Conservation (phyloP, 2,113 vertebrate genomes). For the Dipodomys stephensi region DNA sequence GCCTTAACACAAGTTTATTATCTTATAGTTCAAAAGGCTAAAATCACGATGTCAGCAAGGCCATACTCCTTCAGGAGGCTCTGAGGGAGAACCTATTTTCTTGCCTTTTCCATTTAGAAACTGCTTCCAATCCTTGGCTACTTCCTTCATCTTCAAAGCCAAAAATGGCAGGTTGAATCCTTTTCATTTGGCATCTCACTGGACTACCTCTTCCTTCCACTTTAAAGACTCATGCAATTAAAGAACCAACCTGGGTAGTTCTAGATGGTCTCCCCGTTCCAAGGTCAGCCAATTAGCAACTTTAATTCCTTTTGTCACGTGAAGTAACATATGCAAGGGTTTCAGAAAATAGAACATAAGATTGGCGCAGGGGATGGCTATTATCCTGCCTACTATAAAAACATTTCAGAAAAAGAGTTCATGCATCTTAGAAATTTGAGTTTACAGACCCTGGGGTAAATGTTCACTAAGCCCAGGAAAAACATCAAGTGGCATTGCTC, state of each 20-base stretch:
- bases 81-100: neutral
- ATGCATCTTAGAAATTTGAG: constrained; percentile 75
- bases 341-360: neutral
- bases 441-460: neutral
- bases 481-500: constrained; percentile 30
- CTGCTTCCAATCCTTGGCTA: neutral
- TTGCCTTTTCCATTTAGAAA: neutral
- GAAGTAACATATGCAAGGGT: neutral
- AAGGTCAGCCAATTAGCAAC: neutral
- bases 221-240: neutral
- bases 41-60: neutral
- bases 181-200: neutral
- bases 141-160: constrained; percentile 4
- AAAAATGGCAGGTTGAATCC: neutral
- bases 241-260: neutral
- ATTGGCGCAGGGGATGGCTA: neutral
- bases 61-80: neutral
- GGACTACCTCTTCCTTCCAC: neutral
- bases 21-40: constrained; percentile 1
- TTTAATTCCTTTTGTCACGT: neutral
- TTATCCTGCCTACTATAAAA: neutral
- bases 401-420: constrained; percentile 64
- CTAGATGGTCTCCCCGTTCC: neutral
- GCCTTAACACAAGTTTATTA: constrained; percentile 2
- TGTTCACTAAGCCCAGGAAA: constrained; percentile 44